Evolutionary conservation across 2,888 invertebrate species (phyloP).

Genomic region (Odontomyia ornata): DNA sequence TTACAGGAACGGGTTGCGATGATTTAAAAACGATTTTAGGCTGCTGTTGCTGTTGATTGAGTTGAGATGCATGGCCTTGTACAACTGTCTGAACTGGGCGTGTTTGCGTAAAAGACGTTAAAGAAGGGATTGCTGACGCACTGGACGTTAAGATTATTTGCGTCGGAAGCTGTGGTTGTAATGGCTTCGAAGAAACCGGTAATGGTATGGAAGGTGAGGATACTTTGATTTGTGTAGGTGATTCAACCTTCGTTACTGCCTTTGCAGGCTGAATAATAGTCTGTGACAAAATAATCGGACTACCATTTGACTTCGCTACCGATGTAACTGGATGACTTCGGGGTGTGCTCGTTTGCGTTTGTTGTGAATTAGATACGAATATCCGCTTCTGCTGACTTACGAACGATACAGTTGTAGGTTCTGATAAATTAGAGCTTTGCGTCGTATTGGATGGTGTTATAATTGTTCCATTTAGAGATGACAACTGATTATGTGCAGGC

Average conservation of each 20-base stretch:
- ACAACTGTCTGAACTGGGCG: conserved; percentile 58
- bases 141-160: conserved; percentile 59
- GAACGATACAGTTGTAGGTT: conserved; percentile 29
- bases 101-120: conserved; percentile 60
- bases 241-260: conserved; percentile 58
- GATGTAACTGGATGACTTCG: conserved; percentile 46
- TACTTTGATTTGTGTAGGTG: conserved; percentile 48
- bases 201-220: conserved; percentile 20
- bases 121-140: conserved; percentile 58
- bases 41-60: conserved; percentile 57
- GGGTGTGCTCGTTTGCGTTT: conserved; percentile 48
- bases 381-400: conserved; percentile 39
- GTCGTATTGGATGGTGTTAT: background rate
- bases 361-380: conserved; percentile 43
- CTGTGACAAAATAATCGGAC: conserved; percentile 62
- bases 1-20: conserved; percentile 59
- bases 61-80: conserved; percentile 56
- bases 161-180: conserved; percentile 49
- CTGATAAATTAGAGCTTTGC: background rate
- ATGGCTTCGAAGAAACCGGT: background rate
- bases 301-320: conserved; percentile 49
- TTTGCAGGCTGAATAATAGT: conserved; percentile 64
- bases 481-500: background rate
- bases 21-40: conserved; percentile 63
- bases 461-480: conserved; percentile 16